Evolutionary conservation across 2,888 invertebrate genomes (phyloP).

Genomic region (Aplocera efformata): DNA sequence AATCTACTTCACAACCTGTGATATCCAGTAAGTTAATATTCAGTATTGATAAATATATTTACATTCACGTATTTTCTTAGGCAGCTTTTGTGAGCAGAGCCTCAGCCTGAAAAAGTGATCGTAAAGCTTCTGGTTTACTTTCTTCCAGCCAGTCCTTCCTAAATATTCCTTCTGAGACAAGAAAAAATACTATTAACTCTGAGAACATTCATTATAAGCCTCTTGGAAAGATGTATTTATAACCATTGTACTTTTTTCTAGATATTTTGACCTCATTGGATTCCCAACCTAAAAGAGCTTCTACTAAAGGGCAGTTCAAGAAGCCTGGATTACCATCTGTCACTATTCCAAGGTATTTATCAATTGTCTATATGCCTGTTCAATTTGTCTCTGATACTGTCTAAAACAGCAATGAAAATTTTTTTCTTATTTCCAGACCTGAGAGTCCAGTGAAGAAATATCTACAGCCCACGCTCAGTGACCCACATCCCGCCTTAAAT

Average conservation of each 20-base stretch:
- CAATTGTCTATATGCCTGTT: background rate
- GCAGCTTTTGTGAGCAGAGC: too few relatives aligned
- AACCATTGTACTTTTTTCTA: conserved; percentile 26
- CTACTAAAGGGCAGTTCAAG: conserved; percentile 66
- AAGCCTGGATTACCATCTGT: conserved; percentile 63
- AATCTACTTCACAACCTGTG: conserved; percentile 68
- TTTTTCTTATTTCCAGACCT: conserved; percentile 77
- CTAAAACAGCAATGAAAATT: too few relatives aligned
- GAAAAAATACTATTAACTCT: too few relatives aligned
- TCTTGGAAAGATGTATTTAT: too few relatives aligned
- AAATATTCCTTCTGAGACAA: too few relatives aligned
- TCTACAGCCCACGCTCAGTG: conserved; percentile 90
- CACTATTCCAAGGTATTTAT: conserved; percentile 58
- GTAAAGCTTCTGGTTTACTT: background rate
- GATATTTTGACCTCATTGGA: conserved; percentile 66
- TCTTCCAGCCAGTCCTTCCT: too few relatives aligned
- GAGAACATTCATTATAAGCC: too few relatives aligned
- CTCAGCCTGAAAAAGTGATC: too few relatives aligned
- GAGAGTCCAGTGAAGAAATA: conserved; percentile 91
- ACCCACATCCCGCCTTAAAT: conserved; percentile 82
- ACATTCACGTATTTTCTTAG: too few relatives aligned
- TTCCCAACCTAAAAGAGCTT: conserved; percentile 61
- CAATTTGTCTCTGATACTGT: too few relatives aligned
- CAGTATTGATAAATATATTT: too few relatives aligned
- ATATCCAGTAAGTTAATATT: conserved; percentile 62